Percentiles rank a stretch among this genome's conserved stretches.
These are phyloP conservation scores for Zosterops pallidus DNA, from an alignment of 2,113 vertebrate species.

Conservation along the genomic window DNA sequence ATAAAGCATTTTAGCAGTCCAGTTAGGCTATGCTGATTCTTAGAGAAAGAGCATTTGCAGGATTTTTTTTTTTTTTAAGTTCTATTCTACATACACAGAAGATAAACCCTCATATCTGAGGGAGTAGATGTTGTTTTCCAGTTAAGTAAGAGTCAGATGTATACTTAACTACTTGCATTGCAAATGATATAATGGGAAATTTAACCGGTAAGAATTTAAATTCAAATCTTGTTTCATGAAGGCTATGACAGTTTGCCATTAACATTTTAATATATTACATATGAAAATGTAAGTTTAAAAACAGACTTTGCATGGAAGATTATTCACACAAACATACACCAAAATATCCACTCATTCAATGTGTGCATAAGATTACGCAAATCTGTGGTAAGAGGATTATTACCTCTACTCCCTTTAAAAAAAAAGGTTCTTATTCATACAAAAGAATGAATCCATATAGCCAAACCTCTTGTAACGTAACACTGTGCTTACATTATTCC, in stretches of 20 bases:
- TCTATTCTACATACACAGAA: not conserved
- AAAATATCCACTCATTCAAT: not conserved
- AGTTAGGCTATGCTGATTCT: not conserved
- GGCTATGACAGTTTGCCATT: slow-evolving; percentile 33
- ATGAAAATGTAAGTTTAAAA: slow-evolving; percentile 54
- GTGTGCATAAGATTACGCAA: slow-evolving; percentile 33
- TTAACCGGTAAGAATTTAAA: slow-evolving; percentile 42
- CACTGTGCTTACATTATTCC: slow-evolving; percentile 65
- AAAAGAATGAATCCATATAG: slow-evolving; percentile 59
- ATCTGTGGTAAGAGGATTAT: slow-evolving; percentile 42
- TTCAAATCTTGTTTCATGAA: slow-evolving; percentile 48
- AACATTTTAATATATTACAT: slow-evolving; percentile 37
- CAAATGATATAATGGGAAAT: slow-evolving; percentile 66
- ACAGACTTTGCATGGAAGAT: slow-evolving; percentile 45
- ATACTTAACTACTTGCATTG: slow-evolving; percentile 59
- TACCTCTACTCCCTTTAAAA: slow-evolving; percentile 4
- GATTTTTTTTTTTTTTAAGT: not conserved
- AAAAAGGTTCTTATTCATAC: slow-evolving; percentile 41
- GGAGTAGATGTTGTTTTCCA: slow-evolving; percentile 17
- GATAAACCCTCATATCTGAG: not conserved
- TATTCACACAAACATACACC: slow-evolving; percentile 22
- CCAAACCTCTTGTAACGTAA: slow-evolving; percentile 51
- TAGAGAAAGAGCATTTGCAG: not conserved
- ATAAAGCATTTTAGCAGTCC: not conserved
- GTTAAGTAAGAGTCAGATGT: slow-evolving; percentile 49